phyloP scores from a whole-genome alignment of 1,140 invertebrate genomes.

The Gryon sp. region DNA sequence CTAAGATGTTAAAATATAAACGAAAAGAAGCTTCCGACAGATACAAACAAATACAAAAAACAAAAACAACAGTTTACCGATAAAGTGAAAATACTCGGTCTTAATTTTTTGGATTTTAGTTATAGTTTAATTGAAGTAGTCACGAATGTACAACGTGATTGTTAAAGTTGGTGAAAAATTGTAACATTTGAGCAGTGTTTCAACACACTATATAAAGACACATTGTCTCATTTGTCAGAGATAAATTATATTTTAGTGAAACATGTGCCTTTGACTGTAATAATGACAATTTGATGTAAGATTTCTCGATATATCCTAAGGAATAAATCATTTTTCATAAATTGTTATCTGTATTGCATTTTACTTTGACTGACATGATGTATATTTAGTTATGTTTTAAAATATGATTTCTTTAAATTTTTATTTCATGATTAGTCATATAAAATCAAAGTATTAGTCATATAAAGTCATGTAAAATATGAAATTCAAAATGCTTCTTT shows the following conservation, averaged over 20 bases:
- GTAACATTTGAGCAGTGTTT: conserved; percentile 43
- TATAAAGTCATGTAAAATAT: too few species aligned
- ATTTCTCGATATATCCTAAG: conserved; percentile 76
- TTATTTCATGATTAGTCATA: too few species aligned
- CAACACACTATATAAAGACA: conserved; percentile 48
- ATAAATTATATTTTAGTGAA: conserved; percentile 70
- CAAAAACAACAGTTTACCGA: conserved; percentile 25
- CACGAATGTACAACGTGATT: conserved; percentile 40
- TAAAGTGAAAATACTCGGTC: conserved; percentile 29
- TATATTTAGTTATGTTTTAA: too few species aligned
- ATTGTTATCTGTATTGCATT: conserved; percentile 28
- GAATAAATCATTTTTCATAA: conserved; percentile 78
- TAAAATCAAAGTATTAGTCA: too few species aligned
- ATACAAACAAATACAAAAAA: conserved; percentile 19
- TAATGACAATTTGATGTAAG: conserved; percentile 77
- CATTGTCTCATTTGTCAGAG: conserved; percentile 57
- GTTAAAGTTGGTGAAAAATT: conserved; percentile 53
- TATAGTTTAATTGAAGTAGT: conserved; percentile 45
- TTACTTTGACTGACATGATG: too few species aligned
- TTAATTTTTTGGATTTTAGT: conserved; percentile 56
- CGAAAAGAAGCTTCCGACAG: too few species aligned
- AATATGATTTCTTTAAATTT: too few species aligned
- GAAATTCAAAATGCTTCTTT: too few species aligned
- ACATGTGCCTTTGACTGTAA: conserved; percentile 79
- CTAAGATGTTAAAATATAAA: too few species aligned